Evolutionary conservation across 2,888 invertebrate species (phyloP), one percentile per base, ranked within the genome.

Genomic region (Catonia carolina): DNA sequence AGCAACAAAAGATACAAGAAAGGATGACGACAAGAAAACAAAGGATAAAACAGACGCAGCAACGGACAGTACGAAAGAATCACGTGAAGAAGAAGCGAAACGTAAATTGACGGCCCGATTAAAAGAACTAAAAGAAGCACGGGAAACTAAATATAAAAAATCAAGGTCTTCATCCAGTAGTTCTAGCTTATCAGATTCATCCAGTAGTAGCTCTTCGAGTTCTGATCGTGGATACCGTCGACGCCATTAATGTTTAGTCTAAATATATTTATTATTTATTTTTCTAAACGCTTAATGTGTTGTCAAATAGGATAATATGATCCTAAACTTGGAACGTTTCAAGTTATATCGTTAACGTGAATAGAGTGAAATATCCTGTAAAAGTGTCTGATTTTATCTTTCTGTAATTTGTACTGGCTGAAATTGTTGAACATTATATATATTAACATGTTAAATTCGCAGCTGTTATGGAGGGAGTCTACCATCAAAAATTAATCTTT

Each of bases 1-100:
- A 20, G 4, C 15, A 8, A 27, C 27, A 47, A 47, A 12, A 7
- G 47, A 47, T 47, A 22, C 23, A 20, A 22, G 3, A 14, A 35
- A 35, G 36, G 23, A 36, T 36, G 14, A 39, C 45, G 1, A 14
- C 20, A 18, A 33, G 14, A 54, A 45, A 45, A n/a, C n/a, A n/a
- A n/a, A n/a, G n/a, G n/a, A n/a, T 10, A 35, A 8, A 17, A 10
- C 18, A 14, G 3, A 39, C 10, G 42, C n/a, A 36, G 36, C n/a
- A 23, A 18, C 3, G 7, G 45, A 17, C 2, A 22, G 22, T 14
- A 45, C 45, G 8, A 45, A 48, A 27, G 52, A 52, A 35, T 53
- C 45, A 14, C 22, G 52, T 18, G 55, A 50, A 7, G 52, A 51
- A 10, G 57, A 58, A 54, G 61, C 73, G 72, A 72, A 72, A 72